Conservation (phyloP, 2,888 invertebrate genomes). For the Margaritifera margaritifera region DNA sequence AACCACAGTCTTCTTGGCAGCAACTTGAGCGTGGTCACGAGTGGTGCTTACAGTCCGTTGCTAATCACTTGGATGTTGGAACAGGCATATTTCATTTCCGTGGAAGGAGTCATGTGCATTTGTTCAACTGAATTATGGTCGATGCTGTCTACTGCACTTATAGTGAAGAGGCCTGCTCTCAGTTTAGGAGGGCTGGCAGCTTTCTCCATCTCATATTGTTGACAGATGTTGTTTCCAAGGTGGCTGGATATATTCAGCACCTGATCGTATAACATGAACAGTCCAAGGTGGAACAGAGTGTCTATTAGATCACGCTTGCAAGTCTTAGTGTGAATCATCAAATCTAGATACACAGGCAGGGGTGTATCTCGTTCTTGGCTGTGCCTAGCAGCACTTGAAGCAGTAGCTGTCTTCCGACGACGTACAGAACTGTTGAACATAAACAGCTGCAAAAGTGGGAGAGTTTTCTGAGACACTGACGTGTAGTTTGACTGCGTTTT, state of each 20-base stretch:
- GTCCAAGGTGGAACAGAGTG: slow-evolving; percentile 22
- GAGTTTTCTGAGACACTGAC: slow-evolving; percentile 7
- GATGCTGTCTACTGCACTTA: slow-evolving; percentile 37
- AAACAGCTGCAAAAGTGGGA: slow-evolving; percentile 23
- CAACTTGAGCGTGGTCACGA: neutral
- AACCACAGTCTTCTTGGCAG: no score
- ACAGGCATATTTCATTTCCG: slow-evolving; percentile 31
- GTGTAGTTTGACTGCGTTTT: slow-evolving; percentile 3
- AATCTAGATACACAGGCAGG: slow-evolving; percentile 27
- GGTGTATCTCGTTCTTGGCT: no score
- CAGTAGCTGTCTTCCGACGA: no score
- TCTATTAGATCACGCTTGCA: slow-evolving; percentile 18
- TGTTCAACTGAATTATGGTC: slow-evolving; percentile 37
- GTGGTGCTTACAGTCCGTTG: neutral
- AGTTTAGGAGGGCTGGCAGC: slow-evolving; percentile 31
- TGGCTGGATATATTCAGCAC: slow-evolving; percentile 22
- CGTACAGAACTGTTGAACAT: slow-evolving; percentile 21
- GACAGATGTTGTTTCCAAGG: slow-evolving; percentile 10
- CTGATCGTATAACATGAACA: slow-evolving; percentile 32
- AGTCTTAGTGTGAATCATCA: slow-evolving; percentile 28
- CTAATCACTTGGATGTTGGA: slow-evolving; percentile 20
- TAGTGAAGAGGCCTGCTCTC: slow-evolving; percentile 27
- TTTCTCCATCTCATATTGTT: slow-evolving; percentile 12
- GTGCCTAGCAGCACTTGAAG: no score
- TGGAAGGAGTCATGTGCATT: slow-evolving; percentile 36